phyloP scores from a whole-genome alignment of 2,113 vertebrate genomes.

The Triplophysa tibetana region DNA sequence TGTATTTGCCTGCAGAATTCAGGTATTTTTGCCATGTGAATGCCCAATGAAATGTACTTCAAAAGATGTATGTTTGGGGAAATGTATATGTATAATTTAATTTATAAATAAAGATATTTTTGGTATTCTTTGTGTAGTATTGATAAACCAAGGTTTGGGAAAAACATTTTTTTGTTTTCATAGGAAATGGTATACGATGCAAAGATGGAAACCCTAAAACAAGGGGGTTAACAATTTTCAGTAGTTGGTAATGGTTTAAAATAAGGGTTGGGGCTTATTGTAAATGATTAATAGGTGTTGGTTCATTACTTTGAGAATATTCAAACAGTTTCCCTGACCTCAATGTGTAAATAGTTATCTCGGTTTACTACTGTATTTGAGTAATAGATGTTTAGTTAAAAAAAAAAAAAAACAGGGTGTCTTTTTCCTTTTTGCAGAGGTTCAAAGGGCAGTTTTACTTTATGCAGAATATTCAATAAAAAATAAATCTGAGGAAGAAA shows the following conservation, averaged over 20 bases:
- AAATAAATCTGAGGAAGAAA: conserved; percentile 63
- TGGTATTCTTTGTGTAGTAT: conserved; percentile 92
- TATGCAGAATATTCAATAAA: conserved; percentile 64
- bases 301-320: not conserved
- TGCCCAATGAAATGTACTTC: conserved; percentile 78
- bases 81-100: conserved; percentile 82
- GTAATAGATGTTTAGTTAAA: conserved; percentile 44
- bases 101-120: conserved; percentile 99
- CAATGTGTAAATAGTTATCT: conserved; percentile 44
- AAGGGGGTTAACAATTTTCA: not conserved
- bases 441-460: conserved; percentile 47
- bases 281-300: conserved; percentile 28
- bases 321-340: not conserved
- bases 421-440: conserved; percentile 47
- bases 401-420: conserved; percentile 23
- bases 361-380: conserved; percentile 44
- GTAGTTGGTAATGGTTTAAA: not conserved
- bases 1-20: conserved; percentile 86
- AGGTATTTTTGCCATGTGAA: conserved; percentile 85
- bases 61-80: conserved; percentile 50
- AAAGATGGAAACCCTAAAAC: not conserved
- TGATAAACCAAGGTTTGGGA: conserved; percentile 79
- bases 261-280: conserved; percentile 1
- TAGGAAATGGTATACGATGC: conserved; percentile 12
- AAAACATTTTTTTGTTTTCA: conserved; percentile 34